Base-by-base conservation (phyloP, 1,140 invertebrate genomes). In the roundworm (Caenorhabditis elegans) region DNA sequence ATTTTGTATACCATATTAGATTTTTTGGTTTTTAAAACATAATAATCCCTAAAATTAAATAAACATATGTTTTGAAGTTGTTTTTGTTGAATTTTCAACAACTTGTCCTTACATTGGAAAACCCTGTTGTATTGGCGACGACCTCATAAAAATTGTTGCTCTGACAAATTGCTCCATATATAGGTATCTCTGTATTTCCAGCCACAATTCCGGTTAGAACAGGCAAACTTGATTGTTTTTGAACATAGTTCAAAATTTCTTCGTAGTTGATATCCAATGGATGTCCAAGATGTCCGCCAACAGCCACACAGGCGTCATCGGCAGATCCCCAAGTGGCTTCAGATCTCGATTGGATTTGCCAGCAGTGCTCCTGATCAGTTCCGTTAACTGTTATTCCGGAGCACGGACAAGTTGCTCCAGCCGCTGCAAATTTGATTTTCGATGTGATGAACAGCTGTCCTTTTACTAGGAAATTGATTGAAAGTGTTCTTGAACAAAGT, bases 171-270 rank as follows among this genome's bases (percentile, higher is more conserved):
- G 79, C 19, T 34, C 76, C 81, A 49, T 51, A n/a, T 10, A 48
- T 6, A 13, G 47, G 22, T 6, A 78, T 76, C 3, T 84, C 81
- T 13, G 26, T 46, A 49, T 84, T 84, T 51, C 80, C 82, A 43
- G 75, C 83, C 11, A 82, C 78, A 28, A 79, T 75, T 78, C 83
- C 83, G 17, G 83, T 84, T 2, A 84, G 49, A 22, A 84, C 47
- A 1, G 83, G 83, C 22, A 51, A 51, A 2, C 36, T 36, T 10
- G 47, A 49, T 39, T 78, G 5, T 26, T 78, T 24, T 22, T 39
- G 28, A 0, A 15, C 49, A 19, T 22, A 39, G 15, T 19, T 55
- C 1, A 53, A 3, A 36, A 78, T 55, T 19, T 19, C 17, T 26
- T 6, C 60, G 22, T 34, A 70, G 34, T 65, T 55, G 11, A 22